A percentile compares a stretch with the other conserved stretches of the same genome.
These are phyloP conservation scores for Echeneis naucrates DNA, from an alignment of 2,797 vertebrate genomes.

Conservation along the genomic window DNA sequence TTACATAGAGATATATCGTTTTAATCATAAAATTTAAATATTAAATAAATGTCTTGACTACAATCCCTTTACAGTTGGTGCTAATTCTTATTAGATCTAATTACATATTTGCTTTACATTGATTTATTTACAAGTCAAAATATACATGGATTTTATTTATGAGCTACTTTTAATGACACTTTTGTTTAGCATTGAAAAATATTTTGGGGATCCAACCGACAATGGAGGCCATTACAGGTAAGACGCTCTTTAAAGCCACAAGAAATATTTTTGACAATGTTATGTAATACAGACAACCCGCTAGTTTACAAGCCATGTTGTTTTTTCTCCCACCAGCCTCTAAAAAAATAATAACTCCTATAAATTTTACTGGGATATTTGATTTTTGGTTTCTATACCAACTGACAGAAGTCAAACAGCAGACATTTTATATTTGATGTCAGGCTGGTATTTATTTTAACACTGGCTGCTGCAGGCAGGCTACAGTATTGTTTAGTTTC, in stretches of 20 bases:
- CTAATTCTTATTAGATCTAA: neutral
- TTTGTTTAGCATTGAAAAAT: neutral
- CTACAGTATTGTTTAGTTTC: neutral
- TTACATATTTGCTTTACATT: neutral
- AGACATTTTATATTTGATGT: neutral
- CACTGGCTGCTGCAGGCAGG: neutral
- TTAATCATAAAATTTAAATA: neutral
- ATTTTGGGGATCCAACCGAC: neutral
- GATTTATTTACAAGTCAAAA: neutral
- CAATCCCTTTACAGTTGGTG: neutral
- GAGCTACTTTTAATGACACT: neutral
- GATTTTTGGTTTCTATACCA: neutral
- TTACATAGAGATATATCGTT: neutral
- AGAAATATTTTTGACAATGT: constrained; percentile 35
- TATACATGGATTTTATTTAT: neutral
- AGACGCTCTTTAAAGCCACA: constrained; percentile 24
- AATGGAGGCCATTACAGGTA: constrained; percentile 51
- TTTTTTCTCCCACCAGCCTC: constrained; percentile 2
- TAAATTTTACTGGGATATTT: too few species aligned
- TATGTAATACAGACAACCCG: constrained; percentile 16
- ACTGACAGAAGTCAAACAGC: neutral
- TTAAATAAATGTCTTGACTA: neutral
- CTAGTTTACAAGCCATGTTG: neutral
- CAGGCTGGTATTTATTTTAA: neutral
- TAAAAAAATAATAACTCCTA: too few species aligned